Percentiles rank a stretch among this genome's conserved stretches.
Conservation (phyloP, 2,888 invertebrate genomes). For the Heliothis peltigera region DNA sequence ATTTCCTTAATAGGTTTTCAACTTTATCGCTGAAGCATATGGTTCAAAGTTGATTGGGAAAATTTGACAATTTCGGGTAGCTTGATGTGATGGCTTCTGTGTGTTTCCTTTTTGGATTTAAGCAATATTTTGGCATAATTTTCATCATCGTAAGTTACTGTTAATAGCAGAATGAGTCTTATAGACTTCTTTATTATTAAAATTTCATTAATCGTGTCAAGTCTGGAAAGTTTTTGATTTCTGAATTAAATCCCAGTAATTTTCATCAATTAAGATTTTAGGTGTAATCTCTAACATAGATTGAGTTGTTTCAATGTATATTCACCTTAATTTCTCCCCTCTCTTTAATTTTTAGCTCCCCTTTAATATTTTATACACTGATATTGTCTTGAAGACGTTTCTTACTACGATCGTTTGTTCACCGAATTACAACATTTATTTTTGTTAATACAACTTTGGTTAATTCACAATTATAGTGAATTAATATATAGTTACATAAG, state of each 20-base stretch:
- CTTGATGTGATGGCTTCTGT: too few relatives aligned
- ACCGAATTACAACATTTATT: too few relatives aligned
- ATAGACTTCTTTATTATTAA: not conserved
- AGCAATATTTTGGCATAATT: not conserved
- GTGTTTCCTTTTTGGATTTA: not conserved
- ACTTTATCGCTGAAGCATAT: too few relatives aligned
- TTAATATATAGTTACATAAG: slow-evolving; percentile 10
- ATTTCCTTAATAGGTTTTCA: too few relatives aligned
- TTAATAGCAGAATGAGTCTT: not conserved
- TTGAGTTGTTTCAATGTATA: not conserved
- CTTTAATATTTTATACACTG: slow-evolving; percentile 31
- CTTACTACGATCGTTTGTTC: not conserved
- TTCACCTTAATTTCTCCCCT: not conserved
- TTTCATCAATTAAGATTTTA: not conserved
- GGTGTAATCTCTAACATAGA: not conserved
- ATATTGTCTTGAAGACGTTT: slow-evolving; percentile 47
- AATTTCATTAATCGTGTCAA: not conserved
- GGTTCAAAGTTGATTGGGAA: too few relatives aligned
- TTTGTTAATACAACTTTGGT: too few relatives aligned
- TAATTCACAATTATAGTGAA: not conserved
- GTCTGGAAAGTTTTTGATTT: not conserved
- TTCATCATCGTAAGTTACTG: not conserved
- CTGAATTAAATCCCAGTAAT: not conserved
- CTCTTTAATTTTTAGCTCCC: not conserved
- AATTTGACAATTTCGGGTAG: too few relatives aligned